Percentiles rank a stretch among this genome's conserved stretches.
These are phyloP conservation scores for Petrocephalus sullivani DNA, from an alignment of 2,797 vertebrate genomes.

Conservation along the genomic window DNA sequence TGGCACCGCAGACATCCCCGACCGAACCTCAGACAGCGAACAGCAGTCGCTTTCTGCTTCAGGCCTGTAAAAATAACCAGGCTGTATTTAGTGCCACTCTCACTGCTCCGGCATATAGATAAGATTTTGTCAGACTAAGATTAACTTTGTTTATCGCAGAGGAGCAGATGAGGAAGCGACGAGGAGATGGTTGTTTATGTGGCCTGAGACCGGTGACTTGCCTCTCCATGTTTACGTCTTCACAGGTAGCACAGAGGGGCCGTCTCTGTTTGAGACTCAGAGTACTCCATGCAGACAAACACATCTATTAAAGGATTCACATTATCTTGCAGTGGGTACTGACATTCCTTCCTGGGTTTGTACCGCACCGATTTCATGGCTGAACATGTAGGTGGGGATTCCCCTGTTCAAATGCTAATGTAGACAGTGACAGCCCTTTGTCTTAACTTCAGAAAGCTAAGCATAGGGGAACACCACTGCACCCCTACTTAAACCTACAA, in stretches of 20 bases:
- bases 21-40: not conserved
- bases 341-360: not conserved
- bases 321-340: not conserved
- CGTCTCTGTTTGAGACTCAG: not conserved
- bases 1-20: not conserved
- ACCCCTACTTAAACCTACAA: not conserved
- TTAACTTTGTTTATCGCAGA: not conserved
- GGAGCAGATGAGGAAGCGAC: not conserved
- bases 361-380: not conserved
- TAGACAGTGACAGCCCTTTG: not conserved
- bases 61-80: not conserved
- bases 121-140: not conserved
- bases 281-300: not conserved
- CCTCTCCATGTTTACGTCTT: not conserved
- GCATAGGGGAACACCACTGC: not conserved
- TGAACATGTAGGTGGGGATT: not conserved
- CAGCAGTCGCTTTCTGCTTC: not conserved
- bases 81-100: not conserved
- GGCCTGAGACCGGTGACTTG: not conserved
- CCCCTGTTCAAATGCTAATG: not conserved
- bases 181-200: not conserved
- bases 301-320: not conserved
- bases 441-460: not conserved
- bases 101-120: not conserved
- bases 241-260: not conserved